Evolutionary conservation across 2,113 vertebrate genomes (phyloP).

Genomic region (Corythaeola cristata): DNA sequence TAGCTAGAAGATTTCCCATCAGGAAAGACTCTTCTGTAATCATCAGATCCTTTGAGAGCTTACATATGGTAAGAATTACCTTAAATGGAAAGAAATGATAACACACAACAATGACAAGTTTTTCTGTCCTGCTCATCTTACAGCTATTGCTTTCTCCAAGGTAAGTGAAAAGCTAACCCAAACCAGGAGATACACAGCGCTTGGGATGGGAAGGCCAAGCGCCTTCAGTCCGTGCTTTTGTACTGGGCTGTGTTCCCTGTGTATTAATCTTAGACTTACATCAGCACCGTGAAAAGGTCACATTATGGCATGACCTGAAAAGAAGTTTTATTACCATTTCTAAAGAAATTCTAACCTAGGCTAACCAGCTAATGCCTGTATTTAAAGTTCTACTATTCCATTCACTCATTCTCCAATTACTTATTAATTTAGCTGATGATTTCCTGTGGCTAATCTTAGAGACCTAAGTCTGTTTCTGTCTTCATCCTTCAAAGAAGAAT

Average conservation of each 20-base stretch:
- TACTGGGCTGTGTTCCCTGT: not conserved
- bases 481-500: conserved; percentile 52
- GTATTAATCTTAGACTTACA: not conserved
- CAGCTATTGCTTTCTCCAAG: not conserved
- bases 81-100: not conserved
- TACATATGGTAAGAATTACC: not conserved
- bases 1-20: not conserved
- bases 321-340: not conserved
- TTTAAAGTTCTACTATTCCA: conserved; percentile 29
- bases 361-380: not conserved
- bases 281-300: not conserved
- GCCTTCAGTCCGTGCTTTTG: not conserved
- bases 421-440: conserved; percentile 59
- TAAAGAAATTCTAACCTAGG: not conserved
- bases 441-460: conserved; percentile 63
- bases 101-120: not conserved
- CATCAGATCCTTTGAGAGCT: not conserved
- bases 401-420: conserved; percentile 42
- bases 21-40: not conserved
- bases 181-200: not conserved
- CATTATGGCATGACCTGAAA: not conserved
- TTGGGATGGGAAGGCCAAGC: not conserved
- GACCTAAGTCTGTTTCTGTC: conserved; percentile 43
- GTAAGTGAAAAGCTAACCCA: not conserved
- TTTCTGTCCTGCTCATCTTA: not conserved